Base-by-base conservation (phyloP, 92 coral and sea anemone genomes). In the Phenganax subtilis region DNA sequence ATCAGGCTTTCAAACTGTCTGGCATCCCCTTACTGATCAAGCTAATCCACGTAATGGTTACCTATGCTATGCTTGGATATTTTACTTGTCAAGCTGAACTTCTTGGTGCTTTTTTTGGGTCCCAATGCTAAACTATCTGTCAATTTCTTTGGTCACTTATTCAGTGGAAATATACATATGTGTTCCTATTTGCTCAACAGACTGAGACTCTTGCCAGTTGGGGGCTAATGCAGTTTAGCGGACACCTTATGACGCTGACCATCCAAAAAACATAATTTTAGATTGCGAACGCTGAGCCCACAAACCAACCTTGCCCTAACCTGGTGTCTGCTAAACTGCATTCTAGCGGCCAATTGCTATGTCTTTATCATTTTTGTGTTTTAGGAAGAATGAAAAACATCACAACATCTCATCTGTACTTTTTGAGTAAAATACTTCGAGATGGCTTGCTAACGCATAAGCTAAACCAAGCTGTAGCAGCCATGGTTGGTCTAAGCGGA, bases 401-500 rank as follows among this genome's bases (percentile, higher is more conserved):
- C 10, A 82, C 56, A 29, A 28, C 64, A 16, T 82, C 71, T 63
- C 97, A 91, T 71, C 29, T 89, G 1, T 76, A 89, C 51, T 87
- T 86, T 72, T 59, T 93, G 25, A 76, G 91, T 61, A 84, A 85
- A 56, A 31, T 87, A 28, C 85, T 93, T 71, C 80, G 90, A 64
- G 91, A 93, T 63, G 64, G 88, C 57, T 87, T 93, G 15, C 86
- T 93, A 1, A 80, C 74, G 8, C 97, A 86, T 75, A 86, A 87
- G 73, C 88, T 87, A 63, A 84, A 76, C 14, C 82, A 81, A 57
- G 93, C 89, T 9, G 69, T 93, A 12, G 81, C 85, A 14, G 86
- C 92, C 65, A 59, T 94, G 57, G 84, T 87, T 55, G 96, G 89
- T 44, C 73, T 92, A 30, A 85, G 97, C 89, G 96, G 93, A 37